Evolutionary conservation across 2,797 vertebrate genomes (phyloP).

Genomic region (Gymnothorax reevesii): DNA sequence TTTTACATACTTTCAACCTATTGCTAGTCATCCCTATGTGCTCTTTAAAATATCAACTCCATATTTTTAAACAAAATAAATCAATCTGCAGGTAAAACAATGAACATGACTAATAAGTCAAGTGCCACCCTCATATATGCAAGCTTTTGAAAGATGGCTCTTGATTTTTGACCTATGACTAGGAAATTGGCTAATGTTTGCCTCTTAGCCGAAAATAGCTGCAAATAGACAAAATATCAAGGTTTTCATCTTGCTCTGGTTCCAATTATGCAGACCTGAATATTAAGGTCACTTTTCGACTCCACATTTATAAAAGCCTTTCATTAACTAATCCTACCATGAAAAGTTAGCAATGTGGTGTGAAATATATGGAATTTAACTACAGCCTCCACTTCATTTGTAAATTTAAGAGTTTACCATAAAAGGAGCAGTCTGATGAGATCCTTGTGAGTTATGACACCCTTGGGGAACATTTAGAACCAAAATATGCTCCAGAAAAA

Average conservation of each 20-base stretch:
- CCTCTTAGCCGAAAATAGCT: constrained; percentile 27
- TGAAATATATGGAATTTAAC: constrained; percentile 50
- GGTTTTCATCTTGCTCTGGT: neutral
- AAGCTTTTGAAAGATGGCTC: constrained; percentile 48
- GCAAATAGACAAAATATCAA: neutral
- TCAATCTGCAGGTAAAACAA: constrained; percentile 61
- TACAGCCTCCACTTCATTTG: constrained; percentile 52
- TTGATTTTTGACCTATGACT: constrained; percentile 61
- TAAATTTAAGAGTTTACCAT: constrained; percentile 59
- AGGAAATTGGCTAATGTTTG: constrained; percentile 41
- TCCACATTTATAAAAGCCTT: constrained; percentile 12
- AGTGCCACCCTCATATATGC: constrained; percentile 49
- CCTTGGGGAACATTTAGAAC: constrained; percentile 56
- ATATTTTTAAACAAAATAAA: constrained; percentile 22
- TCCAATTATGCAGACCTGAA: constrained; percentile 17
- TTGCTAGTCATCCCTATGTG: neutral
- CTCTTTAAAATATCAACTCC: neutral
- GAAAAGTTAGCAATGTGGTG: constrained; percentile 55
- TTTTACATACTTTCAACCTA: neutral
- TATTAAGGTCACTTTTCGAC: neutral
- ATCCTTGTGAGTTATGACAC: constrained; percentile 58
- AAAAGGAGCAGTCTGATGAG: constrained; percentile 58
- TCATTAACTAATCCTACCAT: constrained; percentile 48
- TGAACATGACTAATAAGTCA: constrained; percentile 64
- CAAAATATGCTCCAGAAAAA: constrained; percentile 54